Conservation (phyloP, 2,888 invertebrate genomes). For the Aleiodes alternator region DNA sequence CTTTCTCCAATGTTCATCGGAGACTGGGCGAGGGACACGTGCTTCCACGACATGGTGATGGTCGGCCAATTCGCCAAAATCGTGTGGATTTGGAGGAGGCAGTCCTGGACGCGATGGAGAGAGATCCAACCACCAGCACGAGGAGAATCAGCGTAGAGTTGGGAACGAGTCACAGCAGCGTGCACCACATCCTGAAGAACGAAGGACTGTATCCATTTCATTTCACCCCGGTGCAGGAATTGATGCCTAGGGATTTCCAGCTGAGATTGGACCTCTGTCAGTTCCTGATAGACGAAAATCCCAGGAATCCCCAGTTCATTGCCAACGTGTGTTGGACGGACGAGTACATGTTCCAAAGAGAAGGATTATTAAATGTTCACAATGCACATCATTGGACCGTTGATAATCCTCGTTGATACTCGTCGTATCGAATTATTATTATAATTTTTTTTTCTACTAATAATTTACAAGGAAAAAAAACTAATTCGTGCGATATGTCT, state of each 20-base stretch:
- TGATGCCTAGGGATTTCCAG: background rate
- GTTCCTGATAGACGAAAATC: background rate
- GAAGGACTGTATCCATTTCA: background rate
- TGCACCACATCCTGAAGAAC: background rate
- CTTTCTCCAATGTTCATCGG: background rate
- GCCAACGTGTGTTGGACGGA: background rate
- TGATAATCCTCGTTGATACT: slow-evolving; percentile 25
- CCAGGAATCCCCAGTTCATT: background rate
- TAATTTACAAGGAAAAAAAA: slow-evolving; percentile 10
- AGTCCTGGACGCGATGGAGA: no score
- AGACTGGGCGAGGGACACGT: background rate
- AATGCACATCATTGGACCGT: slow-evolving; percentile 13
- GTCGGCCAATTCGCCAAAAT: no score
- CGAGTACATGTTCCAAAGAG: background rate
- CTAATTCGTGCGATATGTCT: no score
- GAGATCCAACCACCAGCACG: background rate
- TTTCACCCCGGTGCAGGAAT: background rate
- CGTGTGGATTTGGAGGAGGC: no score
- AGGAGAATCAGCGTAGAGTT: background rate
- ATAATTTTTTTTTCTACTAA: no score
- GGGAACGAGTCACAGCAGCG: background rate
- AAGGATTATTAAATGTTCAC: background rate
- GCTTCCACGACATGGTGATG: background rate
- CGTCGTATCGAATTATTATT: no score
- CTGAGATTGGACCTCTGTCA: background rate